Conservation (phyloP, 2,797 vertebrate species). For the Chanos chanos region DNA sequence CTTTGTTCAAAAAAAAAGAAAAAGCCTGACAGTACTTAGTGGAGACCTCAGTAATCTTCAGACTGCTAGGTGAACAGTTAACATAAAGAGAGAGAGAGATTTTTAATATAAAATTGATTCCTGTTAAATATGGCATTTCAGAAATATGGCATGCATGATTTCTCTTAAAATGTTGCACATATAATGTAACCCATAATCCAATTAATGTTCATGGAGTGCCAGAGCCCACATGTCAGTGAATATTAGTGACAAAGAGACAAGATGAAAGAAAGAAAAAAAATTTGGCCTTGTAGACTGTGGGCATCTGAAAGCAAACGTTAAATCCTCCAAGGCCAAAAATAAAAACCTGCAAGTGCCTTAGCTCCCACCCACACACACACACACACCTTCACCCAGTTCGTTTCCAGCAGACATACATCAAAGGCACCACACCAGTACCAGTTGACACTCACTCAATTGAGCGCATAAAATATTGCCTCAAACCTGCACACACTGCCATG, state of each 20-base stretch:
- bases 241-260: background rate
- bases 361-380: slow-evolving; percentile 29
- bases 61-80: too few relatives aligned
- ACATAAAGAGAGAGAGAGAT: too few relatives aligned
- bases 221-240: background rate
- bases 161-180: too few relatives aligned
- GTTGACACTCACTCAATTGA: slow-evolving; percentile 70
- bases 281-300: slow-evolving; percentile 13
- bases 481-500: slow-evolving; percentile 55
- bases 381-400: background rate
- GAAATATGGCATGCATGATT: background rate
- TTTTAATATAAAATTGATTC: too few relatives aligned
- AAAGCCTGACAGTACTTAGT: too few relatives aligned
- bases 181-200: too few relatives aligned
- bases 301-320: slow-evolving; percentile 38
- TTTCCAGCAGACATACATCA: slow-evolving; percentile 63
- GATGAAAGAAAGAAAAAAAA: background rate
- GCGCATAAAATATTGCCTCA: slow-evolving; percentile 58
- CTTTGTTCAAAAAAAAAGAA: too few relatives aligned
- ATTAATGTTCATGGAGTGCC: slow-evolving; percentile 3
- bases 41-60: too few relatives aligned
- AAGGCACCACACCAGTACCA: slow-evolving; percentile 73
- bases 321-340: slow-evolving; percentile 56
- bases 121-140: background rate
- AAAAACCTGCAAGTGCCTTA: slow-evolving; percentile 33